Conservation (phyloP, 2,113 vertebrate species). For the Lamprologus speciosus region DNA sequence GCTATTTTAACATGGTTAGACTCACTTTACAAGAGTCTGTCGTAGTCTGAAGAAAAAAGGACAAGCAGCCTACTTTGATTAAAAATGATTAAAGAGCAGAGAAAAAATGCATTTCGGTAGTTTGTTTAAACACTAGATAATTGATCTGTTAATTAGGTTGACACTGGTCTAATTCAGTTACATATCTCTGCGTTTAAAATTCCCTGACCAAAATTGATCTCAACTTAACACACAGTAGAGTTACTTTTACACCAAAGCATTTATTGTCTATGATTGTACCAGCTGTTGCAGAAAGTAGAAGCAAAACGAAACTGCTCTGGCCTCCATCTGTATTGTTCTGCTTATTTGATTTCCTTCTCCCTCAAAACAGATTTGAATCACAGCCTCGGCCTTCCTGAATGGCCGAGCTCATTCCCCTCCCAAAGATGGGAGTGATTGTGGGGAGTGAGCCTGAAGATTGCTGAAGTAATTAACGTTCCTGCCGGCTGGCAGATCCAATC, state of each 20-base stretch:
- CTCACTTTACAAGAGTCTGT: not conserved
- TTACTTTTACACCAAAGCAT: not conserved
- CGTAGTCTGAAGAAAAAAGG: not conserved
- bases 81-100: not conserved
- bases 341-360: not conserved
- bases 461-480: slow-evolving; percentile 61
- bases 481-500: slow-evolving; percentile 59
- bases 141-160: not conserved
- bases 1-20: not conserved
- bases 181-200: not conserved
- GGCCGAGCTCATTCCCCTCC: slow-evolving; percentile 24
- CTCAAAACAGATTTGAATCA: slow-evolving; percentile 19
- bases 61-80: not conserved
- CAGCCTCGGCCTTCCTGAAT: slow-evolving; percentile 16
- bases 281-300: not conserved
- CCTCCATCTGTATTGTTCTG: slow-evolving; percentile 15
- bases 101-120: not conserved
- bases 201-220: not conserved
- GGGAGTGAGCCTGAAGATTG: slow-evolving; percentile 51
- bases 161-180: not conserved
- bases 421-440: slow-evolving; percentile 44
- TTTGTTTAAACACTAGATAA: not conserved
- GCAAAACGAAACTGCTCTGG: not conserved
- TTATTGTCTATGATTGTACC: not conserved
- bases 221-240: not conserved